Percentiles rank a stretch among this genome's conserved stretches.
Conservation (phyloP, 2,888 invertebrate species). For the Drosophila fungiperda region DNA sequence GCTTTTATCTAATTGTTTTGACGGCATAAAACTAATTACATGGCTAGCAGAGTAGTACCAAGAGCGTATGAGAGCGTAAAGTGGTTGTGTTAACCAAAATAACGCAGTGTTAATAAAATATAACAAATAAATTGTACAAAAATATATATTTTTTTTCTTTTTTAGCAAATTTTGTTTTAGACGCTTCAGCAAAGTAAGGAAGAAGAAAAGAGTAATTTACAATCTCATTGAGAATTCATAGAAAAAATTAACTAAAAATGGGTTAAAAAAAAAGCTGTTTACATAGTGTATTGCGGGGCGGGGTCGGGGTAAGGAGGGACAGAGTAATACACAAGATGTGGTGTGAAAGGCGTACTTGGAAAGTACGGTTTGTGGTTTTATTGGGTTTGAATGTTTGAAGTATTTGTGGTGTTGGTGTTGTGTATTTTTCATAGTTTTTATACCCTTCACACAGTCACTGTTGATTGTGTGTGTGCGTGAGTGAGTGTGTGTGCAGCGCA, state of each 20-base stretch:
- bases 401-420: slow-evolving; percentile 21
- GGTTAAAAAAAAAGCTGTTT: slow-evolving; percentile 38
- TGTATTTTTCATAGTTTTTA: slow-evolving; percentile 68
- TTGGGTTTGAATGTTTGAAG: slow-evolving; percentile 20
- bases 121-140: slow-evolving; percentile 4
- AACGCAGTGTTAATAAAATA: slow-evolving; percentile 11
- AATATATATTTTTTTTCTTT: not conserved
- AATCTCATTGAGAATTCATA: slow-evolving; percentile 21
- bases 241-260: slow-evolving; percentile 21
- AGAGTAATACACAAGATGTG: slow-evolving; percentile 22
- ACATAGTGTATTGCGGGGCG: slow-evolving; percentile 31
- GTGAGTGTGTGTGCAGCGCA: slow-evolving; percentile 20
- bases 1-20: slow-evolving; percentile 26
- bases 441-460: slow-evolving; percentile 66
- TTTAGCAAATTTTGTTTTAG: slow-evolving; percentile 16
- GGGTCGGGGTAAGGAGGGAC: slow-evolving; percentile 10
- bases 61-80: slow-evolving; percentile 69
- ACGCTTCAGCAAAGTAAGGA: slow-evolving; percentile 30
- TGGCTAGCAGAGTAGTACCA: slow-evolving; percentile 72
- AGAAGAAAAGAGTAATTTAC: slow-evolving; percentile 19
- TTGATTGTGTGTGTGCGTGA: slow-evolving; percentile 24
- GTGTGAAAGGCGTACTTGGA: slow-evolving; percentile 32
- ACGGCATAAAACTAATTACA: slow-evolving; percentile 67
- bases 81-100: slow-evolving; percentile 45
- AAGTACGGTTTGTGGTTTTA: slow-evolving; percentile 27